Evolutionary conservation across 2,797 vertebrate species (phyloP).

Genomic region (Alectoris magna): DNA sequence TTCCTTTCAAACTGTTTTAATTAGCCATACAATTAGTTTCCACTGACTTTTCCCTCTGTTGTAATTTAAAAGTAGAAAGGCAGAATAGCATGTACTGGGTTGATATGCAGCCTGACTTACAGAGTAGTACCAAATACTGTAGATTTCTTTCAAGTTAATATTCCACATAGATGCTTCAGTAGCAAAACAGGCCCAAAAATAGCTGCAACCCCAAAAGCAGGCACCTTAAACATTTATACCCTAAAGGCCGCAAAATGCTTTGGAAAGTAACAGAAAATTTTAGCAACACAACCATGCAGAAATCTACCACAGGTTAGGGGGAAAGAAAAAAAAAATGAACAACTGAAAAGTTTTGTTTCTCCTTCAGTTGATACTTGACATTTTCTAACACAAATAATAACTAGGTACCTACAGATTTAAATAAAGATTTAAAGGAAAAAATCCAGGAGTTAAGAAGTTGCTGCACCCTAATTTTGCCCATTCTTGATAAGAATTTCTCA

Average conservation of each 20-base stretch:
- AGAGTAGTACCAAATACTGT: background rate
- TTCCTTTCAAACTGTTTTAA: slow-evolving; percentile 63
- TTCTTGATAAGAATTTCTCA: background rate
- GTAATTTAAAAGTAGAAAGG: slow-evolving; percentile 49
- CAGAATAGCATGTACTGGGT: background rate
- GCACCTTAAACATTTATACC: background rate
- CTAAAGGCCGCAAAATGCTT: background rate
- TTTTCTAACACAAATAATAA: background rate
- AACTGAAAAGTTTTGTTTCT: background rate
- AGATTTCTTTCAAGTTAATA: background rate
- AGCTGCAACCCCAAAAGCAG: background rate
- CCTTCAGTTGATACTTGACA: background rate
- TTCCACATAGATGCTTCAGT: background rate
- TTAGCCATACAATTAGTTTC: slow-evolving; percentile 67
- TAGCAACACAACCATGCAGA: background rate
- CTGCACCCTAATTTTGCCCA: background rate
- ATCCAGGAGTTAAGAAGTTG: background rate
- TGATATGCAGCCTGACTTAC: background rate
- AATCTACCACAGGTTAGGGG: background rate
- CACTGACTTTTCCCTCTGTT: slow-evolving; percentile 50
- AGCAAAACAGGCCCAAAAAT: background rate
- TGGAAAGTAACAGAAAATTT: background rate
- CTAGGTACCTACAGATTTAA: background rate
- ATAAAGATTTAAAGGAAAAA: background rate
- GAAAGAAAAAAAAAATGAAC: background rate